Evolutionary conservation across 2,797 vertebrate genomes (phyloP).

Genomic region (Lateolabrax maculatus): DNA sequence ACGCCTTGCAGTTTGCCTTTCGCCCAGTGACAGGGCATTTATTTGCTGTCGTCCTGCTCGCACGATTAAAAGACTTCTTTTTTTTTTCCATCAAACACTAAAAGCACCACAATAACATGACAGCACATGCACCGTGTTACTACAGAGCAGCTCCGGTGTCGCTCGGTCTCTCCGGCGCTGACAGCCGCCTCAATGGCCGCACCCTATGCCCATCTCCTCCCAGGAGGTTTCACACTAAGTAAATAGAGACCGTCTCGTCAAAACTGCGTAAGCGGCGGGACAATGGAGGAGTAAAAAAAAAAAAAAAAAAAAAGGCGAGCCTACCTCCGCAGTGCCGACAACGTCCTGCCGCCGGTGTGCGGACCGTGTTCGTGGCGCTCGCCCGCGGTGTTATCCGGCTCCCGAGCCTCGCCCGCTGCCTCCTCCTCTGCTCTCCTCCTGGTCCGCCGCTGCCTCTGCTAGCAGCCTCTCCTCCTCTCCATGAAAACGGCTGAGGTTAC

Average conservation of each 20-base stretch:
- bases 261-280: constrained; percentile 49
- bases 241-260: constrained; percentile 69
- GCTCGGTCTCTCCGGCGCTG: constrained; percentile 35
- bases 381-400: constrained; percentile 46
- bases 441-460: constrained; percentile 58
- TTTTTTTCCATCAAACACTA: not conserved
- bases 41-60: not conserved
- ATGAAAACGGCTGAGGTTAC: constrained; percentile 47
- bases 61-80: not conserved
- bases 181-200: constrained; percentile 79
- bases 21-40: constrained; percentile 64
- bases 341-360: constrained; percentile 12
- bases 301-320: constrained; percentile 3
- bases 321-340: constrained; percentile 69
- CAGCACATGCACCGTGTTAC: not conserved
- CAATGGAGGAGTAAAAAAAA: constrained; percentile 20
- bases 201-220: constrained; percentile 77
- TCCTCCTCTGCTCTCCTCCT: constrained; percentile 64
- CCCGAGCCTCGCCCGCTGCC: constrained; percentile 41
- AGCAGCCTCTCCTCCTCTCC: constrained; percentile 63
- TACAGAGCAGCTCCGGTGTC: constrained; percentile 18
- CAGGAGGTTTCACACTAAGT: constrained; percentile 70
- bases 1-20: not conserved
- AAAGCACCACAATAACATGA: not conserved
- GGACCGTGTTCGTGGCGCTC: constrained; percentile 21